A percentile compares a stretch with the other conserved stretches of the same genome.
These are phyloP conservation scores for Syrmaticus mikado DNA, from an alignment of 2,113 vertebrate genomes.

Conservation along the genomic window DNA sequence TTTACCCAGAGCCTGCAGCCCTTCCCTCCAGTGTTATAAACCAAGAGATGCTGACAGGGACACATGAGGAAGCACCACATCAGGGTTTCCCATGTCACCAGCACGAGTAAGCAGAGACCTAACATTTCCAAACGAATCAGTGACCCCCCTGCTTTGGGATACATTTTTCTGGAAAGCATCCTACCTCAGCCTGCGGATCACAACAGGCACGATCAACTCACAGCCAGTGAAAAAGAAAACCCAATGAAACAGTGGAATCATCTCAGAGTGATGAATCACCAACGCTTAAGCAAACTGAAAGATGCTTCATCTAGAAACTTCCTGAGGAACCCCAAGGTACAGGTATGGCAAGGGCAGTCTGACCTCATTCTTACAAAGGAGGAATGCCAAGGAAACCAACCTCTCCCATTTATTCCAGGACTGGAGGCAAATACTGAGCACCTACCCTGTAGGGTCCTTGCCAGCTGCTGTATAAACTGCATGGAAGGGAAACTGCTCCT, in stretches of 20 bases:
- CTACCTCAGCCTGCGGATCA: neutral
- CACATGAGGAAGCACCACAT: neutral
- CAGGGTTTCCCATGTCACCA: neutral
- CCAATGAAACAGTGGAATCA: neutral
- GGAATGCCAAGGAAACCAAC: neutral
- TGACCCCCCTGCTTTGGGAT: neutral
- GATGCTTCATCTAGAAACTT: neutral
- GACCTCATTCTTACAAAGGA: neutral
- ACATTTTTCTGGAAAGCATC: neutral
- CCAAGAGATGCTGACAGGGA: neutral
- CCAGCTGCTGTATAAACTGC: neutral
- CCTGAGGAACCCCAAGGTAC: accelerated
- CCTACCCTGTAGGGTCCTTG: neutral
- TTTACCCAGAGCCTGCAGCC: neutral
- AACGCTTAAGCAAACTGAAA: neutral
- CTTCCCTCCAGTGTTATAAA: conserved; percentile 1
- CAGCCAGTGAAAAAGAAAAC: neutral
- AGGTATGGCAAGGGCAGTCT: neutral
- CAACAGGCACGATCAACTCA: neutral
- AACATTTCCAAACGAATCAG: neutral
- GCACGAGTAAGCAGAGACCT: neutral
- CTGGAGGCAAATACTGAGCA: neutral
- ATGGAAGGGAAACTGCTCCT: neutral
- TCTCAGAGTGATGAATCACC: neutral
- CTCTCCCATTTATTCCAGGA: neutral